Evolutionary conservation across 2,888 invertebrate species (phyloP), one percentile per base, ranked within the genome.

Genomic region (Pammene aurita): DNA sequence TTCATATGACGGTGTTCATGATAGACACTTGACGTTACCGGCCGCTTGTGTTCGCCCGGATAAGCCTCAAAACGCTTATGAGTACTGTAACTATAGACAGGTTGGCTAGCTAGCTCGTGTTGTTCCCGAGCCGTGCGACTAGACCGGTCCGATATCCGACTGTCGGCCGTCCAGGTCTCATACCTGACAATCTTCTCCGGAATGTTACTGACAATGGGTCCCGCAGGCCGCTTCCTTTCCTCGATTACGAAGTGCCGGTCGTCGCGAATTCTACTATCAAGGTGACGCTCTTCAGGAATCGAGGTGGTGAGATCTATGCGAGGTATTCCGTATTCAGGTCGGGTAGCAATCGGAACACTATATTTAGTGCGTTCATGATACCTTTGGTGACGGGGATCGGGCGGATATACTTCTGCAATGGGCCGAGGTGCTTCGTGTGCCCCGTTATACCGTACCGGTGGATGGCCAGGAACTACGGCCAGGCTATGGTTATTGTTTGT

Each of bases 301-400:
- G 88, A 75, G 76, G 85, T 84, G 41, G 92, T 92, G 72, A 92
- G 88, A 82, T 93, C 93, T 81, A 93, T 93, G 83, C 90, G 86
- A 77, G 90, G 88, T 74, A 92, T 44, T 44, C 26, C 89, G 73
- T 84, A 86, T 56, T 92, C 90, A 61, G 84, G 72, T 80, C 89
- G 63, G 52, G 63, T 84, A 38, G 78, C 78, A 54, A 77, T 71
- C 65, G 84, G 82, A 55, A 79, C 77, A 70, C 74, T 78, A 74
- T 84, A 88, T 81, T 89, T 90, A 73, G 72, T 84, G 56, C 86
- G 85, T 55, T 90, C 91, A 69, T 83, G 77, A 73, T 87, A 88
- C 61, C 79, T 74, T 73, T 83, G 84, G 70, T 85, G 84, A 44
- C 84, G 88, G 84, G 90, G 84, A 85, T 92, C 90, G 72, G 82